phyloP scores from a whole-genome alignment of 53 echinoderm and acorn worm genomes.

The Hippasteria phrygiana region DNA sequence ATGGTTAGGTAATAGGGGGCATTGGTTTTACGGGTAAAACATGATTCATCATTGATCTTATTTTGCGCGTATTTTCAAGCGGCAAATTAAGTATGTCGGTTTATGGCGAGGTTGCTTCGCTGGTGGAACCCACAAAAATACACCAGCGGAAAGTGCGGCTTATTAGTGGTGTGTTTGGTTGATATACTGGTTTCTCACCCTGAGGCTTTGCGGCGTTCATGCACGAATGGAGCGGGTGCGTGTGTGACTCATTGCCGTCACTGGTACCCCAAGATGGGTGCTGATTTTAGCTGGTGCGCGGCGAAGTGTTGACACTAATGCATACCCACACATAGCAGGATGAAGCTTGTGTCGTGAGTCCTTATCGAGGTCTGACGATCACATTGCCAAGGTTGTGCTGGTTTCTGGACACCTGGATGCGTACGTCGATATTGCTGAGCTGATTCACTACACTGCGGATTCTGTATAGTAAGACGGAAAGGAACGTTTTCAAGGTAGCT shows the following conservation, averaged over 20 bases:
- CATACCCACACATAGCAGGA: conserved; percentile 29
- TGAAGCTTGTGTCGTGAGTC: not conserved
- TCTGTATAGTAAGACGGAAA: not conserved
- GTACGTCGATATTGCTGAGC: not conserved
- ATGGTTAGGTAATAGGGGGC: not conserved
- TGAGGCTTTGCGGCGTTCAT: conserved; percentile 15
- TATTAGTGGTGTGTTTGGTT: conserved; percentile 52
- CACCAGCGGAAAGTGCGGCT: conserved; percentile 22
- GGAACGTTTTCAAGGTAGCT: not conserved
- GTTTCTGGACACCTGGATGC: conserved; percentile 22
- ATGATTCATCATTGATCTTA: not conserved
- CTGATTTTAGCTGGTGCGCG: conserved; percentile 45
- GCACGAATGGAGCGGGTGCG: conserved; percentile 30
- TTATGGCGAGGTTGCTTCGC: not conserved
- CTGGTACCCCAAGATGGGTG: conserved; percentile 40
- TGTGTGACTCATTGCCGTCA: conserved; percentile 63
- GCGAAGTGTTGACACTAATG: not conserved
- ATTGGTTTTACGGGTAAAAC: not conserved
- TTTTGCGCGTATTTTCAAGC: conserved; percentile 1
- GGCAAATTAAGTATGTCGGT: conserved; percentile 42
- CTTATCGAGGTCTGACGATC: conserved; percentile 16
- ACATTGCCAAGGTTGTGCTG: conserved; percentile 22
- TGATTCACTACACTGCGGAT: not conserved
- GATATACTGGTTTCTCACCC: conserved; percentile 36
- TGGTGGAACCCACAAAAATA: not conserved